phyloP scores from a whole-genome alignment of 2,113 vertebrate genomes.

The Columba janthina region DNA sequence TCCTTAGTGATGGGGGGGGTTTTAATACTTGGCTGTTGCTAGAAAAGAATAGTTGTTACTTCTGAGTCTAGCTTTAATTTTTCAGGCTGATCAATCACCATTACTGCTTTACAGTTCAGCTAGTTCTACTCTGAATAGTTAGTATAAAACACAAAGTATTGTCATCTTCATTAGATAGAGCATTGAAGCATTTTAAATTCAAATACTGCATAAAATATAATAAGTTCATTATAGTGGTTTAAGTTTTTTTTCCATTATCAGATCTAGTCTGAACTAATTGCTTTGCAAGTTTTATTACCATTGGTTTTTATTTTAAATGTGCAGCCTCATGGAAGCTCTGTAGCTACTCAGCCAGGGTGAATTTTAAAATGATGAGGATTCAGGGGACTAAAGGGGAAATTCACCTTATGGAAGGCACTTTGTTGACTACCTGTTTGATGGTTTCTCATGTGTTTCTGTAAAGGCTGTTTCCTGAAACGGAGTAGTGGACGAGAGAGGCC shows the following conservation, averaged over 20 bases:
- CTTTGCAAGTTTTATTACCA: slow-evolving; percentile 1
- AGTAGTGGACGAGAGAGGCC: not conserved
- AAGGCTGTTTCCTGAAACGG: not conserved
- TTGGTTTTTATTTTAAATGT: slow-evolving; percentile 30
- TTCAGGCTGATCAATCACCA: slow-evolving; percentile 21
- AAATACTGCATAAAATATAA: slow-evolving; percentile 48
- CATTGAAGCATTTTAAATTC: slow-evolving; percentile 43
- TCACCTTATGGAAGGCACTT: not conserved
- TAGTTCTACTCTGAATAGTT: slow-evolving; percentile 23
- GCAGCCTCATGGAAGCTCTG: not conserved
- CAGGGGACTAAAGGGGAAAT: not conserved
- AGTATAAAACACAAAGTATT: slow-evolving; percentile 10
- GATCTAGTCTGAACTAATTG: slow-evolving; percentile 40
- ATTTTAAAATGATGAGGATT: not conserved
- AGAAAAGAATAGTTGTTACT: slow-evolving; percentile 21
- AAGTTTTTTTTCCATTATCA: slow-evolving; percentile 41
- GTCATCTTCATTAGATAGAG: slow-evolving; percentile 43
- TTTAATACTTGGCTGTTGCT: not conserved
- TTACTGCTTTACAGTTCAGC: slow-evolving; percentile 49
- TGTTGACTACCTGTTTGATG: not conserved
- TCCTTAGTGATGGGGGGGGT: not conserved
- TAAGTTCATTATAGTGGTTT: slow-evolving; percentile 31
- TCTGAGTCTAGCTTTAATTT: slow-evolving; percentile 15
- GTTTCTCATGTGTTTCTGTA: not conserved
- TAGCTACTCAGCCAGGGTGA: not conserved